Evolutionary conservation across 2,888 invertebrate species (phyloP).

Genomic region (Gymnocheta viridis): DNA sequence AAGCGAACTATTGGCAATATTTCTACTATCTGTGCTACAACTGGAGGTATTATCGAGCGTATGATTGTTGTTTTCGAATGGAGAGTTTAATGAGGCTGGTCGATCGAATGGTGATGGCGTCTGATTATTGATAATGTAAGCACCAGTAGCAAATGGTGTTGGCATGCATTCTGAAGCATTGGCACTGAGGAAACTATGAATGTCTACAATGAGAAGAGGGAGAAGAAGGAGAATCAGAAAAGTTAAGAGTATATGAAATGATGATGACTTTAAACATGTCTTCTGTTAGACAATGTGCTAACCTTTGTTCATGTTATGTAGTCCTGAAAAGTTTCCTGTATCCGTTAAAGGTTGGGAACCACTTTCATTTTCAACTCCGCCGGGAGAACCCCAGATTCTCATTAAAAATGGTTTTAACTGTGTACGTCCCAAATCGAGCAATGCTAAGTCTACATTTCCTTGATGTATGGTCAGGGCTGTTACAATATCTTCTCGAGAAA

Average conservation of each 20-base stretch:
- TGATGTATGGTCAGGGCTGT: conserved; percentile 87
- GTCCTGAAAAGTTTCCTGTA: conserved; percentile 28
- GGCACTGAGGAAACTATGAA: conserved; percentile 80
- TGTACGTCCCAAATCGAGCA: conserved; percentile 87
- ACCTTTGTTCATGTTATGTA: conserved; percentile 59
- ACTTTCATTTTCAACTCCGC: conserved; percentile 87
- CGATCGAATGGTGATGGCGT: conserved; percentile 61
- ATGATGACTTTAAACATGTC: conserved; percentile 39
- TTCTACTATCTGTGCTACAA: conserved; percentile 71
- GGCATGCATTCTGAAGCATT: conserved; percentile 79
- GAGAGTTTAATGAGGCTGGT: conserved; percentile 53
- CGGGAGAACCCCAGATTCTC: conserved; percentile 90
- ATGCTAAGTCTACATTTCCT: conserved; percentile 88
- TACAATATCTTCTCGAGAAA: conserved; percentile 87
- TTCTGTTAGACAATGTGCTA: conserved; percentile 16
- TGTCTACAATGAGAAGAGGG: conserved; percentile 76
- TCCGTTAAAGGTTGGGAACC: conserved; percentile 78
- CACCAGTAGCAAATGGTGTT: conserved; percentile 71
- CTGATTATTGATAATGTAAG: conserved; percentile 59
- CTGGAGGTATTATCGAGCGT: conserved; percentile 69
- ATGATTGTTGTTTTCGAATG: conserved; percentile 53
- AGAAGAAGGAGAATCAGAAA: conserved; percentile 67
- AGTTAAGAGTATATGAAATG: conserved; percentile 60
- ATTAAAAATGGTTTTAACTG: conserved; percentile 90
- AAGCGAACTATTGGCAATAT: conserved; percentile 73